These are phyloP conservation scores for Heliconius himera DNA, from an alignment of 1,140 invertebrate species.

Conservation along the genomic window DNA sequence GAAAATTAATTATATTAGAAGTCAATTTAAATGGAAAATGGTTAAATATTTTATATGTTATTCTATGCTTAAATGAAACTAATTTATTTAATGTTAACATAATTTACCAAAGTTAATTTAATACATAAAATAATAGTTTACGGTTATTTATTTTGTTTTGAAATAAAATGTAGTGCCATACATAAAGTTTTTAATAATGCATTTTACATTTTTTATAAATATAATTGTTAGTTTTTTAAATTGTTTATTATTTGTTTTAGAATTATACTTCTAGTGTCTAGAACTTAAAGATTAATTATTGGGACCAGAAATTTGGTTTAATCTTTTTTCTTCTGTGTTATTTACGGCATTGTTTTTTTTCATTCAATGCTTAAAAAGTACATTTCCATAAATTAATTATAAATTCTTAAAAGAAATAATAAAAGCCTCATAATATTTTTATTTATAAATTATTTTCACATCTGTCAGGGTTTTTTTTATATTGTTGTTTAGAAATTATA, in stretches of 20 bases:
- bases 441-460: background rate
- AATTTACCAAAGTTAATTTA: background rate
- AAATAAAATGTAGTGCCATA: background rate
- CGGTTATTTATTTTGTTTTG: background rate
- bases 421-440: background rate
- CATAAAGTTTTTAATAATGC: background rate
- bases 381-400: background rate
- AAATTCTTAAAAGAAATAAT: background rate
- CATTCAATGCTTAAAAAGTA: background rate
- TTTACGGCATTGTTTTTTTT: background rate
- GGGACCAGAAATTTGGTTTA: background rate
- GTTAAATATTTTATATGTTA: background rate
- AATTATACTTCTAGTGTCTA: background rate
- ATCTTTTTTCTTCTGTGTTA: background rate
- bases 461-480: background rate
- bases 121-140: background rate
- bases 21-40: background rate
- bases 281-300: background rate
- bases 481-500: background rate
- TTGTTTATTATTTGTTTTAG: background rate
- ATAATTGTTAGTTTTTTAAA: background rate
- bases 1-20: background rate
- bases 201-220: background rate
- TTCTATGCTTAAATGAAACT: background rate
- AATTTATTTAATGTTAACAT: background rate